Conservation (phyloP, 2,888 invertebrate genomes). For the Sphaerolaimus hirsutus region DNA sequence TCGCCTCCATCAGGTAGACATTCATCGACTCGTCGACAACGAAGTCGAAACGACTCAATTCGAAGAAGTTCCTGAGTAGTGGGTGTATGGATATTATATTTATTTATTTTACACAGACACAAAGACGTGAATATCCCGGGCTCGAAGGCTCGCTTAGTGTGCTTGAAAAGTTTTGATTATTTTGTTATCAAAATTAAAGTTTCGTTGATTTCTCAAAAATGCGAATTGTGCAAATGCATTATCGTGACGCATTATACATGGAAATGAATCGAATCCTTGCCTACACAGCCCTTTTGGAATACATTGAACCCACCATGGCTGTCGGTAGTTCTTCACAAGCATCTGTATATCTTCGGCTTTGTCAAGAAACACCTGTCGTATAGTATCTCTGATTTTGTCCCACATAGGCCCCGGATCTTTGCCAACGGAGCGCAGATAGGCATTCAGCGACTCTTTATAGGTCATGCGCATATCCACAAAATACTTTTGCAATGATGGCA, state of each 20-base stretch:
- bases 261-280: not conserved
- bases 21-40: constrained; percentile 61
- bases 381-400: constrained; percentile 52
- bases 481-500: constrained; percentile 27
- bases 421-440: constrained; percentile 36
- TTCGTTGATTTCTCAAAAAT: no score
- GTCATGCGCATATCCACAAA: constrained; percentile 39
- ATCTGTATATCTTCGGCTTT: constrained; percentile 15
- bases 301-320: constrained; percentile 34
- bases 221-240: not conserved
- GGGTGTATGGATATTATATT: not conserved
- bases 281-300: no score
- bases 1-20: constrained; percentile 73
- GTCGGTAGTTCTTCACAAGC: constrained; percentile 13
- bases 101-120: not conserved
- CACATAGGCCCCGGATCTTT: constrained; percentile 50
- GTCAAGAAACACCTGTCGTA: constrained; percentile 32
- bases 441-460: constrained; percentile 64
- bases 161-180: no score
- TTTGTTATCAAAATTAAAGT: no score
- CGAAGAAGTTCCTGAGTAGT: constrained; percentile 45
- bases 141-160: no score
- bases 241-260: not conserved
- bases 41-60: constrained; percentile 78
- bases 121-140: no score